Evolutionary conservation across 1,140 invertebrate genomes (phyloP).

Genomic region (Wiebesia pumilae): DNA sequence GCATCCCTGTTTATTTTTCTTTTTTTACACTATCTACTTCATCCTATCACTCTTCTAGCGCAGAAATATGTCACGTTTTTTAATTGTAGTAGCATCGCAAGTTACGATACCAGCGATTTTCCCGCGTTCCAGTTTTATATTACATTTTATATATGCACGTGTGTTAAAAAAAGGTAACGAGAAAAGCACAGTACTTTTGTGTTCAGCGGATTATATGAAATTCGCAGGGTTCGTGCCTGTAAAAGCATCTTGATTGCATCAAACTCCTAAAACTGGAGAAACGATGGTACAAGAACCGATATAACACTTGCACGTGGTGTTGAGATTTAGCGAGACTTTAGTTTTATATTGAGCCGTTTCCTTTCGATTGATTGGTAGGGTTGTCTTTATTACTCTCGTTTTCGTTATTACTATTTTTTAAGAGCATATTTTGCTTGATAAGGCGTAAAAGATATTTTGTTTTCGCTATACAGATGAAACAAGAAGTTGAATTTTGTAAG

Average conservation of each 20-base stretch:
- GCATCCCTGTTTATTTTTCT: not conserved
- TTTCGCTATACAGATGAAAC: not conserved
- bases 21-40: not conserved
- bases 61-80: not conserved
- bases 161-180: conserved; percentile 10
- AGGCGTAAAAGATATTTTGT: not conserved
- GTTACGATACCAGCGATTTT: conserved; percentile 32
- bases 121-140: not conserved
- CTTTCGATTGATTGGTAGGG: conserved; percentile 5
- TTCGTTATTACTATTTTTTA: not conserved
- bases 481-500: not conserved
- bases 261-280: conserved; percentile 6
- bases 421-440: not conserved
- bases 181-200: conserved; percentile 5
- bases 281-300: not conserved
- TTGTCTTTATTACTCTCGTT: not conserved
- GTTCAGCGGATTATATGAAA: not conserved
- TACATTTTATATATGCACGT: conserved; percentile 3
- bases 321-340: conserved; percentile 2
- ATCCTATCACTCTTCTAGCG: not conserved
- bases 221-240: conserved; percentile 6
- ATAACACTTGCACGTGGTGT: not conserved
- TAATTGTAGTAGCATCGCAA: not conserved
- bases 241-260: conserved; percentile 1
- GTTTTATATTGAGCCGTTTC: conserved; percentile 17